Evolutionary conservation across 2,797 vertebrate genomes (phyloP), one percentile per base, ranked within the genome.

Genomic region (Acipenser transmontanus): DNA sequence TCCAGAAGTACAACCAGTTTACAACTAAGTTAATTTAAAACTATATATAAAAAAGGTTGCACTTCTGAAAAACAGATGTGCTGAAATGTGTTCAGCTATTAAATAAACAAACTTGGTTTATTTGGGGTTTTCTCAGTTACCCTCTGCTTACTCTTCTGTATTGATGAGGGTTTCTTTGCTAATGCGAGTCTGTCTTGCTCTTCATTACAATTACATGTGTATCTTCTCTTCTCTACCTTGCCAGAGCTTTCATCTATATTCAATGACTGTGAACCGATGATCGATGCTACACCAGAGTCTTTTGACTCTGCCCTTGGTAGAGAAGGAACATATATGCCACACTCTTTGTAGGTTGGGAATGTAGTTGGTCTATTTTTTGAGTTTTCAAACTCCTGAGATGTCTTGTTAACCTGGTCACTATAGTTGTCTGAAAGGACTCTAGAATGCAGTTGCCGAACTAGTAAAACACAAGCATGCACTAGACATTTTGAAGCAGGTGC

Each of bases 251-350:
- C 54, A 11, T n/a, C 12, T 57, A 2, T 11, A 59, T 63, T 49
- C 7, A 68, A n/a, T 48, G 63, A 64, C 47, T 68, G 67, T 47
- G 61, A 63, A 34, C 63, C 61, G 7, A 64, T 54, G 5, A 7
- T 49, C 7, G 67, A 68, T 7, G 50, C 59, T 6, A 68, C 61
- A 4, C 67, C 67, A 0, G 67, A 68, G 48, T 68, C 67, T 48
- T 63, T 68, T 8, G 67, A 68, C 10, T 14, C 59, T 4, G 59
- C 8, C 7, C 13, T 60, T 13, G 59, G n/a, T 8, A 60, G 47
- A 7, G 17, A 34, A 34, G 34, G 34, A 34, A 34, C 34, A 34
- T 34, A 34, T 34, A 34, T 34, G 34, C 4, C 34, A 34, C 4
- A 4, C 34, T 34, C 34, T 4, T 34, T 34, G 34, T 34, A 34